Conservation (phyloP, 2,888 invertebrate genomes). For the Eueremaeus valkanovi region DNA sequence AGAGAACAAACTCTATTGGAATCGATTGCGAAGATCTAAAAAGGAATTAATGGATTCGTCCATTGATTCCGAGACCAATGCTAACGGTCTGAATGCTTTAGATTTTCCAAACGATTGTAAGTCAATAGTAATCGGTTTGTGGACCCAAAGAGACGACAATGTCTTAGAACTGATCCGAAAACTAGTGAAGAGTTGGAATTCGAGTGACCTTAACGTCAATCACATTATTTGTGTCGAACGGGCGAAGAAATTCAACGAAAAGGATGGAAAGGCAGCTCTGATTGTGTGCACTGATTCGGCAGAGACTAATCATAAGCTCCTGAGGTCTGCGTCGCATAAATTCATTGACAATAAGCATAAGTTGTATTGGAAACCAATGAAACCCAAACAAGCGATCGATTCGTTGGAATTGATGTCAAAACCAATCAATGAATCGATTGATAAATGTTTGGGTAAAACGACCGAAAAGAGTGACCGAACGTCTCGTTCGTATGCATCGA, state of each 20-base stretch:
- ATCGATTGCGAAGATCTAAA: slow-evolving; percentile 20
- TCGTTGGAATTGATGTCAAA: background rate
- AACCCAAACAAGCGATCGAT: background rate
- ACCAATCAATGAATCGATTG: background rate
- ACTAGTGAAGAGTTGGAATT: background rate
- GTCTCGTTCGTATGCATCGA: background rate
- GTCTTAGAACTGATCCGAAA: background rate
- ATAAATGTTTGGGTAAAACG: background rate
- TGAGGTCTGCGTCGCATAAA: background rate
- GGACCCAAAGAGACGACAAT: background rate
- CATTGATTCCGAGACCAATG: too few relatives aligned
- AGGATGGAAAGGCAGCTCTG: background rate
- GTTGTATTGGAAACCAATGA: background rate
- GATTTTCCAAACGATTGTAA: background rate
- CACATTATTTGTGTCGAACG: slow-evolving; percentile 17
- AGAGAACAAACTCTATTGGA: slow-evolving; percentile 1
- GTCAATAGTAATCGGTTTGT: background rate
- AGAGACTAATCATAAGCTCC: background rate
- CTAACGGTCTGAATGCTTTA: background rate
- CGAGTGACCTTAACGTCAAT: background rate
- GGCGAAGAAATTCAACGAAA: background rate
- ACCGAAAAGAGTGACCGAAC: background rate
- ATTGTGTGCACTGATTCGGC: background rate
- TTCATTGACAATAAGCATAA: background rate
- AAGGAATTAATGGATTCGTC: background rate